A percentile compares a stretch with the other conserved stretches of the same genome.
These are phyloP conservation scores for Gobionotothen gibberifrons DNA, from an alignment of 2,797 vertebrate species.

Conservation along the genomic window DNA sequence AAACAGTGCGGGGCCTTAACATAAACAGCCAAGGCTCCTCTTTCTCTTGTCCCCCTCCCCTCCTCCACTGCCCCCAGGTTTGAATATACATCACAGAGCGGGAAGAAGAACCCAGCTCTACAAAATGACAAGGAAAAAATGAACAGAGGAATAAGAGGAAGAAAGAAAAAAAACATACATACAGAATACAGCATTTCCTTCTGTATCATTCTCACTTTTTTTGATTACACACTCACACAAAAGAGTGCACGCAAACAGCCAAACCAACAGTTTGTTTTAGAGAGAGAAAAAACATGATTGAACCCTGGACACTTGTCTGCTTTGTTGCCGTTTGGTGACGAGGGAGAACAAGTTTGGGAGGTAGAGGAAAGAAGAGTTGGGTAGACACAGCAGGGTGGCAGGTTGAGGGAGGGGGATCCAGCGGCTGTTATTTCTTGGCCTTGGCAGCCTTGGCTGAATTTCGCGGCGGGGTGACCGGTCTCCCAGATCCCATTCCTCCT, in stretches of 20 bases:
- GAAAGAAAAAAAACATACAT: slow-evolving; percentile 46
- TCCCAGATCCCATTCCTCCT: slow-evolving; percentile 84
- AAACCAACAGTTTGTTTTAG: slow-evolving; percentile 59
- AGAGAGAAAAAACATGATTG: slow-evolving; percentile 64
- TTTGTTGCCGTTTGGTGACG: slow-evolving; percentile 78
- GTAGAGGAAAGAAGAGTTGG: slow-evolving; percentile 60
- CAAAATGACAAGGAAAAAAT: slow-evolving; percentile 57
- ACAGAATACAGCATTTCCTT: slow-evolving; percentile 67
- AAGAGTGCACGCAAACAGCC: slow-evolving; percentile 60
- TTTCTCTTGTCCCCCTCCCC: slow-evolving; percentile 7
- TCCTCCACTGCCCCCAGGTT: slow-evolving; percentile 47
- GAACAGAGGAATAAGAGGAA: slow-evolving; percentile 42
- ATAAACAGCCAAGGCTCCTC: slow-evolving; percentile 70
- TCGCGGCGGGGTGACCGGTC: slow-evolving; percentile 87
- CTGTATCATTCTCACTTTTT: slow-evolving; percentile 57
- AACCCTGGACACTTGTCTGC: slow-evolving; percentile 84
- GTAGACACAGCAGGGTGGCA: slow-evolving; percentile 40
- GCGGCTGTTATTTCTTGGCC: slow-evolving; percentile 88
- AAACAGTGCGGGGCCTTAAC: slow-evolving; percentile 78
- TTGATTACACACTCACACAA: slow-evolving; percentile 36
- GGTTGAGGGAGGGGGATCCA: slow-evolving; percentile 46
- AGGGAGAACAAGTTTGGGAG: slow-evolving; percentile 72
- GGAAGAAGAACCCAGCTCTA: slow-evolving; percentile 40
- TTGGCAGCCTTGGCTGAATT: slow-evolving; percentile 87
- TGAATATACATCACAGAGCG: slow-evolving; percentile 56